phyloP scores from a whole-genome alignment of 2,113 vertebrate genomes.

The Pionites leucogaster region DNA sequence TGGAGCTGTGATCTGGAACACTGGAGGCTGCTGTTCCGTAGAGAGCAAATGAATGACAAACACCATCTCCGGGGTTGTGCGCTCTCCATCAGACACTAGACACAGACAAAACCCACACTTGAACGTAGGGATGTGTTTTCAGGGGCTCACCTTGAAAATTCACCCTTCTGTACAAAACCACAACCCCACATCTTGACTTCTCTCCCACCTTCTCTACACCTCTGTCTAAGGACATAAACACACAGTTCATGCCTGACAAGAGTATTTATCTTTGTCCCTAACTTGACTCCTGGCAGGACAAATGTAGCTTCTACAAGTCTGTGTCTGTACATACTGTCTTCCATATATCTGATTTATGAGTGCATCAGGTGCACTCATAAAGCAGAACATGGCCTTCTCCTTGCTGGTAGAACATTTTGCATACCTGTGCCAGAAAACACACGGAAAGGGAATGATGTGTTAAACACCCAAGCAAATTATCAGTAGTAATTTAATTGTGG shows the following conservation, averaged over 20 bases:
- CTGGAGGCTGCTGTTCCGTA: conserved; percentile 79
- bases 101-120: neutral
- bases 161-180: neutral
- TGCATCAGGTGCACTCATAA: neutral
- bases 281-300: neutral
- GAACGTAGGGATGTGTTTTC: neutral
- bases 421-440: neutral
- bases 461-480: neutral
- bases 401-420: neutral
- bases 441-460: neutral
- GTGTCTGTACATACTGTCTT: neutral
- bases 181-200: fast-evolving
- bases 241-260: neutral
- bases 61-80: conserved; percentile 86
- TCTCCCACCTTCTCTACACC: neutral
- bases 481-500: neutral
- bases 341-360: neutral
- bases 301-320: neutral
- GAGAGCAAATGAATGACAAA: conserved; percentile 88
- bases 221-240: neutral
- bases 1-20: conserved; percentile 86
- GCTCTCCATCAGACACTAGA: conserved; percentile 89
- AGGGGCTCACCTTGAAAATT: neutral
- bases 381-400: neutral
- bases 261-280: neutral